phyloP scores from a whole-genome alignment of 2,888 invertebrate genomes.

The Calameuta pallipes region DNA sequence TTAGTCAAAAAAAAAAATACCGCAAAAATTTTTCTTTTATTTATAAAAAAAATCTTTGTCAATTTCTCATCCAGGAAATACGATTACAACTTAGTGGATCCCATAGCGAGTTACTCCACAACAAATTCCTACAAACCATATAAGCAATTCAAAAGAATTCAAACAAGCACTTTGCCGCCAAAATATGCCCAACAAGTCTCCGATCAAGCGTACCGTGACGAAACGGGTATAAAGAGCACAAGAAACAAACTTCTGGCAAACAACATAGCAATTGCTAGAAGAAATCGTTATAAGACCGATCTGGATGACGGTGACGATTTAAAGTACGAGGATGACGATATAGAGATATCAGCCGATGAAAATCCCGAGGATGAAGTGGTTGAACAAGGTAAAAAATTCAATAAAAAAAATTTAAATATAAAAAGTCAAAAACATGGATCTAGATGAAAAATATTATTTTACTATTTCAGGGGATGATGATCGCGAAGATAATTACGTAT shows the following conservation, averaged over 20 bases:
- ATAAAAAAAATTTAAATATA: background rate
- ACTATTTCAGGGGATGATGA: constrained; percentile 32
- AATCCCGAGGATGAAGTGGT: constrained; percentile 26
- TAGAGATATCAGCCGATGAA: constrained; percentile 15
- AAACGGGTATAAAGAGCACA: background rate
- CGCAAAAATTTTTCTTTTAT: background rate
- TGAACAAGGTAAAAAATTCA: constrained; percentile 20
- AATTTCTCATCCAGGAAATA: constrained; percentile 24
- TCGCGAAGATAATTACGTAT: constrained; percentile 33
- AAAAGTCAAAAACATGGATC: background rate
- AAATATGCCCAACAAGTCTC: constrained; percentile 27
- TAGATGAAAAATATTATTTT: background rate
- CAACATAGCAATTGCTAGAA: constrained; percentile 32
- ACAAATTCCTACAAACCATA: constrained; percentile 34
- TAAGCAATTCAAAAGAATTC: constrained; percentile 27
- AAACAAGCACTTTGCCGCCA: constrained; percentile 24
- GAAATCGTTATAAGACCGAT: constrained; percentile 33
- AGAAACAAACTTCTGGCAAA: constrained; percentile 19
- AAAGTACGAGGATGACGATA: constrained; percentile 33
- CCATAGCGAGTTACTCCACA: constrained; percentile 28
- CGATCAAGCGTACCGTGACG: constrained; percentile 10
- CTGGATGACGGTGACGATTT: constrained; percentile 30
- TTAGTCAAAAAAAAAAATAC: background rate
- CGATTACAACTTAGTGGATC: constrained; percentile 33
- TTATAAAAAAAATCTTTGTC: background rate